Evolutionary conservation across 2,797 vertebrate genomes (phyloP).

Genomic region (Prionace glauca): DNA sequence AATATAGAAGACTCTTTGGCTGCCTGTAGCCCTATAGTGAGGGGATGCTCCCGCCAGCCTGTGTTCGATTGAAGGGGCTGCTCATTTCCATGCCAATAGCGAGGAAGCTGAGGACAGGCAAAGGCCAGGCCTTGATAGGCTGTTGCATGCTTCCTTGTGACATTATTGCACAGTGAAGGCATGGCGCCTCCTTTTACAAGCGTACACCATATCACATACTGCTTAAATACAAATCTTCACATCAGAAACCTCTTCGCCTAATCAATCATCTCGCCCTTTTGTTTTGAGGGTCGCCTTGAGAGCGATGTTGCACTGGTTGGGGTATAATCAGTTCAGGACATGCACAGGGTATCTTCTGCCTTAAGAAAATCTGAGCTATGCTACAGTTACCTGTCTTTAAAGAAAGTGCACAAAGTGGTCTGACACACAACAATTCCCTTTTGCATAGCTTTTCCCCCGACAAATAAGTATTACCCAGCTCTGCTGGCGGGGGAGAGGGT

Average conservation of each 20-base stretch:
- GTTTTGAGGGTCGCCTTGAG: not conserved
- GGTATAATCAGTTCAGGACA: not conserved
- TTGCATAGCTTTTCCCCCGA: not conserved
- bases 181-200: conserved; percentile 34
- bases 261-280: conserved; percentile 8
- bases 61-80: conserved; percentile 48
- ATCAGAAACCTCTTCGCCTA: not conserved
- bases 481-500: not conserved
- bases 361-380: not conserved
- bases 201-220: not conserved
- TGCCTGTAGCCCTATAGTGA: conserved; percentile 14
- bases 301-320: not conserved
- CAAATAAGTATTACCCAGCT: not conserved
- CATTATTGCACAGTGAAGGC: not conserved
- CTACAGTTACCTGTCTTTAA: conserved; percentile 24
- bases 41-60: conserved; percentile 28
- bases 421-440: not conserved
- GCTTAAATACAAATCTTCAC: conserved; percentile 19
- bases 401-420: not conserved
- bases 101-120: conserved; percentile 38
- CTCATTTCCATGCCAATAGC: conserved; percentile 51
- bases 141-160: conserved; percentile 19
- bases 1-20: not conserved
- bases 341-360: not conserved
- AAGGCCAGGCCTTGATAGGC: conserved; percentile 36